Base-by-base conservation (phyloP, 2,888 invertebrate genomes). In the Tenthredo notha region DNA sequence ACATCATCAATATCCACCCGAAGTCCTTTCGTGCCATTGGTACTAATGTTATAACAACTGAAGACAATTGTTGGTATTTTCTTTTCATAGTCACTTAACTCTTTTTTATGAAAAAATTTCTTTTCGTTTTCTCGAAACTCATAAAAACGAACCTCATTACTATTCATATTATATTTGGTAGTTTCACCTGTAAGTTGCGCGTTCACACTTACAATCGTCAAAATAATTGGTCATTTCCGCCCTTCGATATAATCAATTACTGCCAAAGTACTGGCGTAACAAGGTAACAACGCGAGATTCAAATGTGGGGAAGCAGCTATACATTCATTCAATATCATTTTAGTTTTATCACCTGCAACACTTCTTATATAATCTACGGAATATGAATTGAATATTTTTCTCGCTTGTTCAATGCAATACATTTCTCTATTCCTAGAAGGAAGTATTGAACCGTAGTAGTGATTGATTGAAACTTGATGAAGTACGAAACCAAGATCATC, bases 251-350 rank as follows among this genome's bases (percentile, higher is more conserved):
- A 37, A 37, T 70, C 37, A 33, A 70, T 2, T 0, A 70, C 37
- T n/a, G 70, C 70, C 1, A 0, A n/a, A n/a, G 0, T 1, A 37
- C 15, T 70, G 0, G 37, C 33, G 33, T 33, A 70, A 70, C 37
- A 70, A 37, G 70, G 70, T 70, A 70, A 70, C 0, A 37, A 33
- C 15, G 9, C 4, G 33, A 70, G 2, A 10, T 1, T 1, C 10
- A 1, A 18, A 0, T 2, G 0, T 9, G 33, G 1, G 0, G 37
- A 18, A 18, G 7, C 2, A 37, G n/a, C 33, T n/a, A 0, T 0
- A 37, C 70, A 70, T 33, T 70, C 70, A 15, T 18, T 3, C 2
- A 70, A 70, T n/a, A 70, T 37, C 18, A 6, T 15, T 70, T 33
- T 70, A 1, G 18, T 33, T 2, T n/a, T 70, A 6, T 70, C 15